Evolutionary conservation across 1,140 invertebrate genomes (phyloP).

Genomic region (Arion vulgaris): DNA sequence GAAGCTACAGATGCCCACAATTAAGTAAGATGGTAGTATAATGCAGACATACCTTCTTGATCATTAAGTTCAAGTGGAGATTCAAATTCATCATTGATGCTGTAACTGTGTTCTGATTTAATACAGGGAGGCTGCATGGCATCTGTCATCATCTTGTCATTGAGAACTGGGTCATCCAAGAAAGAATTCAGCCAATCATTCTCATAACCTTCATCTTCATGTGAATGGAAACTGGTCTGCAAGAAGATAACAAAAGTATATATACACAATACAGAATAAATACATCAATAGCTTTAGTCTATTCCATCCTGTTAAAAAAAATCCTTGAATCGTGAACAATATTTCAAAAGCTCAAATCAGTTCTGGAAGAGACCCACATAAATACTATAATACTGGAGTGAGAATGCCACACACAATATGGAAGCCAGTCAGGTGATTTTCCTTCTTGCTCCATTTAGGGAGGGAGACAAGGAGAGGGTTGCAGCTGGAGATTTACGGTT

Average conservation of each 20-base stretch:
- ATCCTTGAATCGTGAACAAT: background rate
- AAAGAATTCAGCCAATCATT: constrained; percentile 70
- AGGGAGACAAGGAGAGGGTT: background rate
- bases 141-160: constrained; percentile 91
- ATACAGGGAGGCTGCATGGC: constrained; percentile 82
- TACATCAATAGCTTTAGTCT: background rate
- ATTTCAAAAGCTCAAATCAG: no score
- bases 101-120: constrained; percentile 79
- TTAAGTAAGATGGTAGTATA: no score
- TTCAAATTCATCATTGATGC: constrained; percentile 45
- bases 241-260: no score
- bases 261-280: no score
- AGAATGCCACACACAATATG: background rate
- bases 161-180: constrained; percentile 78
- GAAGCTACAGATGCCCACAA: no score
- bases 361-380: no score
- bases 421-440: no score
- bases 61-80: constrained; percentile 11
- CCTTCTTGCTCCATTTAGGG: no score
- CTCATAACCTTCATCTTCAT: constrained; percentile 46
- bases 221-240: constrained; percentile 28
- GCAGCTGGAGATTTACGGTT: no score
- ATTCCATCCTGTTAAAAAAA: background rate
- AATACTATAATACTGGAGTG: background rate
- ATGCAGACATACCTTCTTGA: constrained; percentile 20